Conservation (phyloP, 2,888 invertebrate genomes). For the Mantis religiosa region DNA sequence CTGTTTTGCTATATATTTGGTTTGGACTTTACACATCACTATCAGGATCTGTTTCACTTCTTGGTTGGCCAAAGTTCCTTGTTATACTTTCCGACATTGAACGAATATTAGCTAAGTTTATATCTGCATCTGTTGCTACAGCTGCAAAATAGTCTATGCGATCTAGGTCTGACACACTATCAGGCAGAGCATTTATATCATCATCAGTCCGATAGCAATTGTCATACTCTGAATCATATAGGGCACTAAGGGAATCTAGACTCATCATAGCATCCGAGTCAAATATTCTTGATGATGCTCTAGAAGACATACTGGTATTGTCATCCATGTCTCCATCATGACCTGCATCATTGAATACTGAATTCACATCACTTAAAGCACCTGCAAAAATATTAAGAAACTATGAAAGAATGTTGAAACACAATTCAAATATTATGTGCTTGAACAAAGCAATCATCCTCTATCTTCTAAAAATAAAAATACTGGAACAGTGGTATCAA, state of each 20-base stretch:
- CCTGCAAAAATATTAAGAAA: slow-evolving; percentile 43
- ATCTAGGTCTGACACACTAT: slow-evolving; percentile 30
- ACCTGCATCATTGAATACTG: slow-evolving; percentile 63
- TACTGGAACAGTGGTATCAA: no score
- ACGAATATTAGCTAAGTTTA: slow-evolving; percentile 68
- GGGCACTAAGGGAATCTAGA: slow-evolving; percentile 74
- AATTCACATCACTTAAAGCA: slow-evolving; percentile 81
- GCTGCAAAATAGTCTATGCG: slow-evolving; percentile 30
- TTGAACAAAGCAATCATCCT: no score
- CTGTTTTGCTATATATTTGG: not conserved
- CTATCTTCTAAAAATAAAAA: no score
- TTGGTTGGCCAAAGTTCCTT: slow-evolving; percentile 68
- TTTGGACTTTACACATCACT: slow-evolving; percentile 53
- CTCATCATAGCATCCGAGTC: slow-evolving; percentile 73
- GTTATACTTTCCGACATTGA: slow-evolving; percentile 74
- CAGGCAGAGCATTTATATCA: slow-evolving; percentile 26
- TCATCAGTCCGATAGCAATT: slow-evolving; percentile 54
- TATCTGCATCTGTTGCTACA: slow-evolving; percentile 48
- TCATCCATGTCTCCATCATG: slow-evolving; percentile 54
- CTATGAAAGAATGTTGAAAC: not conserved
- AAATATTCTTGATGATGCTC: slow-evolving; percentile 77
- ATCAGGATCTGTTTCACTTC: slow-evolving; percentile 61
- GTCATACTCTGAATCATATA: slow-evolving; percentile 75
- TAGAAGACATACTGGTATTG: slow-evolving; percentile 75
- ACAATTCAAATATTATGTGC: no score